Evolutionary conservation across 2,888 invertebrate species (phyloP).

Genomic region (Pherbina coryleti): DNA sequence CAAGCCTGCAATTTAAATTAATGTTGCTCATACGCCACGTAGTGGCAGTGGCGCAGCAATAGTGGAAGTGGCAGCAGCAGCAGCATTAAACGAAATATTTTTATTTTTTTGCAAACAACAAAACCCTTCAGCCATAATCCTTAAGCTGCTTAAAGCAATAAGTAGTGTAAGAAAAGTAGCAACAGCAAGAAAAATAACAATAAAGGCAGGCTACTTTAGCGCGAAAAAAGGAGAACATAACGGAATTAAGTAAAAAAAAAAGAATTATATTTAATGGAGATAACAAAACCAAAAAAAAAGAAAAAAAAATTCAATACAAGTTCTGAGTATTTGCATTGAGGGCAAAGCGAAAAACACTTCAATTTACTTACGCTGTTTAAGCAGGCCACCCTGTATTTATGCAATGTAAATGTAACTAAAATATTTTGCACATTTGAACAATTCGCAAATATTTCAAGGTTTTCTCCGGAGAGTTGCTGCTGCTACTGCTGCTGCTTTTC

Average conservation of each 20-base stretch:
- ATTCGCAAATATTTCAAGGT: conserved; percentile 28
- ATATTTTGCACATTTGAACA: conserved; percentile 24
- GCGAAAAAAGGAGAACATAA: background rate
- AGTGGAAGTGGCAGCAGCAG: too few species aligned
- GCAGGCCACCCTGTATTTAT: background rate
- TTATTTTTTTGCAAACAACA: background rate
- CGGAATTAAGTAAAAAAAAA: background rate
- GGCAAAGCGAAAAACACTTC: background rate
- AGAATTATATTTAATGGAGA: background rate
- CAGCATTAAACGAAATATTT: background rate
- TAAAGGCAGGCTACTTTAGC: background rate
- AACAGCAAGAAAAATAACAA: conserved; percentile 1
- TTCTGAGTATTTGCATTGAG: too few species aligned
- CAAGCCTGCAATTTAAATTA: background rate
- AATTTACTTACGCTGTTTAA: background rate
- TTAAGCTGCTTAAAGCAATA: conserved; percentile 5
- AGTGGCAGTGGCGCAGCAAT: too few species aligned
- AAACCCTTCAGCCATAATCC: background rate
- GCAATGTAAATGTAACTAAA: background rate
- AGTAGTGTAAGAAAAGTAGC: background rate
- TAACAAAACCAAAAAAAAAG: background rate
- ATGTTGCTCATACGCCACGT: background rate
- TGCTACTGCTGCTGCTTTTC: background rate
- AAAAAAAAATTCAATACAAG: background rate
- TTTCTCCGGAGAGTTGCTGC: conserved; percentile 13